These are phyloP conservation scores for Heterodera schachtii DNA, from an alignment of 1,140 invertebrate species.

Conservation along the genomic window DNA sequence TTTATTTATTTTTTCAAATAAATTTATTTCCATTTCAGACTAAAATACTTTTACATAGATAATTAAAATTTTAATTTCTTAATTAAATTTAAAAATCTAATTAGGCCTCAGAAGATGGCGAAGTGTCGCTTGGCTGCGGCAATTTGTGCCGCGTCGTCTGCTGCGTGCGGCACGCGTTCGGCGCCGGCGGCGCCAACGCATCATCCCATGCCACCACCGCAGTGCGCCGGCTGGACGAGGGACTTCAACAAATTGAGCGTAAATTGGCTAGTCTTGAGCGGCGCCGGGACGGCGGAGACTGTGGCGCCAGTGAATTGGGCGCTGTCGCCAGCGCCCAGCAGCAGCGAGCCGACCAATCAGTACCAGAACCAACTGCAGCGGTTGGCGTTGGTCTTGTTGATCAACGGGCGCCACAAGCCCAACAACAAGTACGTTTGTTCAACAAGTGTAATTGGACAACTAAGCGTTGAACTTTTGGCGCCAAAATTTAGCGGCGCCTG, in stretches of 20 bases:
- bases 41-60: too few species aligned
- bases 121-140: slow-evolving; percentile 61
- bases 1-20: too few species aligned
- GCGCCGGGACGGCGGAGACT: slow-evolving; percentile 25
- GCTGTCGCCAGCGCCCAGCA: background rate
- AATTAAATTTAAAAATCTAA: slow-evolving; percentile 11
- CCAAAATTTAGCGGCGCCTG: too few species aligned
- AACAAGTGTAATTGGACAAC: too few species aligned
- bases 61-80: too few species aligned
- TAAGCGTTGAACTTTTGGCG: too few species aligned
- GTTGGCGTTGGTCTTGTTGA: background rate
- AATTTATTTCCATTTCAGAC: too few species aligned
- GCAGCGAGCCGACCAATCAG: slow-evolving; percentile 5
- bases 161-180: slow-evolving; percentile 52
- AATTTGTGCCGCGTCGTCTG: slow-evolving; percentile 55
- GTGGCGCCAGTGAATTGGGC: background rate
- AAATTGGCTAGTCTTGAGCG: slow-evolving; percentile 58
- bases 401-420: too few species aligned
- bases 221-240: slow-evolving; percentile 55
- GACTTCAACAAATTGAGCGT: slow-evolving; percentile 53
- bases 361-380: slow-evolving; percentile 12
- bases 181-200: slow-evolving; percentile 26
- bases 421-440: too few species aligned
- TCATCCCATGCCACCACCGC: slow-evolving; percentile 33
- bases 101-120: slow-evolving; percentile 45